phyloP scores from a whole-genome alignment of 2,888 invertebrate species.

The Toxonevra muliebris region DNA sequence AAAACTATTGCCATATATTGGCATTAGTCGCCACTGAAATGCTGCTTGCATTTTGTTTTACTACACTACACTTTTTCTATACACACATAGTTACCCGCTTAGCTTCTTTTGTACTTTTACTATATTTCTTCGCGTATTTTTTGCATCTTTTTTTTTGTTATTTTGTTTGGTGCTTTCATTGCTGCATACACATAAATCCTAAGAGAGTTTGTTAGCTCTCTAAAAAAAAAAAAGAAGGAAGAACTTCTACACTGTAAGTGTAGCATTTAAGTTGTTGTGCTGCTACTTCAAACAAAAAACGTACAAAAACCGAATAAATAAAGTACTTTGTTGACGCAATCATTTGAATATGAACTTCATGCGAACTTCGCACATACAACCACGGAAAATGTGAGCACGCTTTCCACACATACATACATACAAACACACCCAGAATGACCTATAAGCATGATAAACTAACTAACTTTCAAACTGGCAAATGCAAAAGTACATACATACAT shows the following conservation, averaged over 20 bases:
- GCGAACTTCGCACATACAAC: not conserved
- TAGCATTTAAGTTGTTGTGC: no score
- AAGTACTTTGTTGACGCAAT: no score
- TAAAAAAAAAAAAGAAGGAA: not conserved
- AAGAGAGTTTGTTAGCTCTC: not conserved
- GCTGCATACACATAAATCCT: no score
- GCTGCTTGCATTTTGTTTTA: not conserved
- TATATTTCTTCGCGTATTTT: no score
- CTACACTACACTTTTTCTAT: no score
- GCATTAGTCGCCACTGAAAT: constrained; percentile 22
- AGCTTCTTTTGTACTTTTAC: no score
- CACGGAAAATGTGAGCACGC: not conserved
- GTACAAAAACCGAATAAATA: not conserved
- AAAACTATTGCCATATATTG: constrained; percentile 31
- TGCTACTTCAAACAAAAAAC: not conserved
- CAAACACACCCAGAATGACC: constrained; percentile 4
- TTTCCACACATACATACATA: not conserved
- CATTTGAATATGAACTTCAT: no score
- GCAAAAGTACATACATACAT: not conserved
- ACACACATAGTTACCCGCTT: no score
- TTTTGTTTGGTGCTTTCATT: no score
- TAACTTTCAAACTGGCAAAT: not conserved
- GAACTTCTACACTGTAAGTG: not conserved
- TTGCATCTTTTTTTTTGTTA: no score
- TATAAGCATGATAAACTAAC: constrained; percentile 24